Conservation (phyloP, 2,888 invertebrate species). For the Magallana nippona region DNA sequence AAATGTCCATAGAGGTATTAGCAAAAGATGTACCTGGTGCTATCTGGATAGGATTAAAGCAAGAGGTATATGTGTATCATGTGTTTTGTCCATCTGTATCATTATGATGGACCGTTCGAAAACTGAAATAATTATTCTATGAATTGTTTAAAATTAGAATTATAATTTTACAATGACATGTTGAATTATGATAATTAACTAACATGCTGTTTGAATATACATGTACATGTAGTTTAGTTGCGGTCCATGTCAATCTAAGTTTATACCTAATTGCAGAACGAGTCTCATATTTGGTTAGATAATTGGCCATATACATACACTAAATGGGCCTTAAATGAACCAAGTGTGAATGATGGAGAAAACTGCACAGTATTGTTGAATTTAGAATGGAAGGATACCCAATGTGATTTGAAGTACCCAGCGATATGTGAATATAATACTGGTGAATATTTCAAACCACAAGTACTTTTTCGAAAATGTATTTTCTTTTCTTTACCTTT, state of each 20-base stretch:
- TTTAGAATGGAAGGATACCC: constrained; percentile 39
- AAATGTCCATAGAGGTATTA: constrained; percentile 36
- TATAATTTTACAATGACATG: too few species aligned
- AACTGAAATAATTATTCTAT: too few species aligned
- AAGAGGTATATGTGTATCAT: not conserved
- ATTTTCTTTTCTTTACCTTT: not conserved
- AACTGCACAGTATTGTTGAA: constrained; percentile 35
- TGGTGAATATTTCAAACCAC: not conserved
- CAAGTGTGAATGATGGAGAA: constrained; percentile 39
- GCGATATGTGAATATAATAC: constrained; percentile 40
- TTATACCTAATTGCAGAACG: not conserved
- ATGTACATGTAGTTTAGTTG: not conserved
- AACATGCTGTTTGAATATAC: not conserved
- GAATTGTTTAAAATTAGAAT: too few species aligned
- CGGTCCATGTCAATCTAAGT: not conserved
- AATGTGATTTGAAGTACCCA: constrained; percentile 40
- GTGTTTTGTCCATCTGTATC: too few species aligned
- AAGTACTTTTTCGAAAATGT: too few species aligned
- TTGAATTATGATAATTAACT: too few species aligned
- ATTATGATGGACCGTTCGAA: too few species aligned
- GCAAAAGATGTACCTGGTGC: constrained; percentile 22
- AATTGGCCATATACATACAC: constrained; percentile 63
- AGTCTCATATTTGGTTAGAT: constrained; percentile 64
- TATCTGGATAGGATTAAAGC: constrained; percentile 43
- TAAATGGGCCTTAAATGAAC: constrained; percentile 66